Conservation (phyloP, 2,113 vertebrate species). For the Tychaedon coryphoeus region DNA sequence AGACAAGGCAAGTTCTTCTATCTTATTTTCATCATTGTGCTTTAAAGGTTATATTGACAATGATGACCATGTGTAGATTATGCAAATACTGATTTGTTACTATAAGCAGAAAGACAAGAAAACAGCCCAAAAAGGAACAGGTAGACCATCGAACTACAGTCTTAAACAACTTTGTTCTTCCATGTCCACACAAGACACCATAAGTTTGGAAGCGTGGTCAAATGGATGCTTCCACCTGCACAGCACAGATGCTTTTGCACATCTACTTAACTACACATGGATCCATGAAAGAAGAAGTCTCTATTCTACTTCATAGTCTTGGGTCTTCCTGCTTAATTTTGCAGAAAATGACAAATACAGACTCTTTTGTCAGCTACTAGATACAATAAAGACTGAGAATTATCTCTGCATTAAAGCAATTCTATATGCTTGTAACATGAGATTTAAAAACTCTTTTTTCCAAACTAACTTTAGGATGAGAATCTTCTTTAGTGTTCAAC, state of each 20-base stretch:
- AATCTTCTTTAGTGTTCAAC: background rate
- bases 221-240: background rate
- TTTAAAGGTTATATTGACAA: background rate
- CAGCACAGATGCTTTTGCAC: rapidly evolving
- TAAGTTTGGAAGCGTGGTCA: background rate
- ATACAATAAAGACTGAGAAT: background rate
- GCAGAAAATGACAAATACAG: background rate
- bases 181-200: rapidly evolving
- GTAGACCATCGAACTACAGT: rapidly evolving
- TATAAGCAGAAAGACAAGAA: background rate
- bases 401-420: background rate
- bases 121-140: background rate
- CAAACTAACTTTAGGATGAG: background rate
- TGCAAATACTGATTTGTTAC: background rate
- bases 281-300: background rate
- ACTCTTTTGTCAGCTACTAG: background rate
- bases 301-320: background rate
- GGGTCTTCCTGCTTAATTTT: background rate
- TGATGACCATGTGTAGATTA: rapidly evolving
- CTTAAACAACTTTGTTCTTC: background rate
- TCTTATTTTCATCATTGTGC: background rate
- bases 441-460: background rate
- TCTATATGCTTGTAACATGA: background rate
- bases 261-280: background rate
- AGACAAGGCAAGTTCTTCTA: background rate